Percentiles rank a stretch among this genome's conserved stretches.
phyloP scores from a whole-genome alignment of 2,888 invertebrate species.

The Achlya flavicornis region DNA sequence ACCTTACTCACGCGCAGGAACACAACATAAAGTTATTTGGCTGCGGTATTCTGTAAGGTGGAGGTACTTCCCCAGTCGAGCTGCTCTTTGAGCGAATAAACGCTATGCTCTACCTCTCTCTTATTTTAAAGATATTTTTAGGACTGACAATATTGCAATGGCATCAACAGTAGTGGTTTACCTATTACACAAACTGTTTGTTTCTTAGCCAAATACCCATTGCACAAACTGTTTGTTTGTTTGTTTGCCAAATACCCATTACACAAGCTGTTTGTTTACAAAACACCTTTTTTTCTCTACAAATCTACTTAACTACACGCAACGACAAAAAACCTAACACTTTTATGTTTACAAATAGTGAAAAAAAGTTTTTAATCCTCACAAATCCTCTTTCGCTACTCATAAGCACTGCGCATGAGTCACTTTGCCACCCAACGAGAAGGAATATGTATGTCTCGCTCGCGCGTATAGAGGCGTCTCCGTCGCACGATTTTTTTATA shows the following conservation, averaged over 20 bases:
- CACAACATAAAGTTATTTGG: too few species aligned
- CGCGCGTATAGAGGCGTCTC: slow-evolving; percentile 51
- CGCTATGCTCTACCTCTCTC: too few species aligned
- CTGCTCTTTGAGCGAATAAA: too few species aligned
- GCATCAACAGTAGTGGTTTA: too few species aligned
- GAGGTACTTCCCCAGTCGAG: too few species aligned
- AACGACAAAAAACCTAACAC: not conserved
- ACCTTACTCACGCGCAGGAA: too few species aligned
- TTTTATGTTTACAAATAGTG: slow-evolving; percentile 23
- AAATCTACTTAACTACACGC: slow-evolving; percentile 50
- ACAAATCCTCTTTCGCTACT: slow-evolving; percentile 53
- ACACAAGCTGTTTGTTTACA: slow-evolving; percentile 6
- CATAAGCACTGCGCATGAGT: slow-evolving; percentile 57
- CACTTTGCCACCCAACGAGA: slow-evolving; percentile 77
- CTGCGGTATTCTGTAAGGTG: too few species aligned
- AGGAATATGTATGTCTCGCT: slow-evolving; percentile 40
- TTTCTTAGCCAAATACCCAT: too few species aligned
- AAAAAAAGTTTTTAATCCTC: slow-evolving; percentile 49
- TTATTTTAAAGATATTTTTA: too few species aligned
- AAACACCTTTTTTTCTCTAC: slow-evolving; percentile 47
- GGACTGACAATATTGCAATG: not conserved
- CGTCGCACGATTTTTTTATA: slow-evolving; percentile 58
- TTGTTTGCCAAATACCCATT: too few species aligned
- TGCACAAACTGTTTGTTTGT: not conserved
- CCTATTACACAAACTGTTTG: too few species aligned